These are phyloP conservation scores for Ectropis crepuscularia DNA, from an alignment of 2,888 invertebrate species.

Conservation along the genomic window DNA sequence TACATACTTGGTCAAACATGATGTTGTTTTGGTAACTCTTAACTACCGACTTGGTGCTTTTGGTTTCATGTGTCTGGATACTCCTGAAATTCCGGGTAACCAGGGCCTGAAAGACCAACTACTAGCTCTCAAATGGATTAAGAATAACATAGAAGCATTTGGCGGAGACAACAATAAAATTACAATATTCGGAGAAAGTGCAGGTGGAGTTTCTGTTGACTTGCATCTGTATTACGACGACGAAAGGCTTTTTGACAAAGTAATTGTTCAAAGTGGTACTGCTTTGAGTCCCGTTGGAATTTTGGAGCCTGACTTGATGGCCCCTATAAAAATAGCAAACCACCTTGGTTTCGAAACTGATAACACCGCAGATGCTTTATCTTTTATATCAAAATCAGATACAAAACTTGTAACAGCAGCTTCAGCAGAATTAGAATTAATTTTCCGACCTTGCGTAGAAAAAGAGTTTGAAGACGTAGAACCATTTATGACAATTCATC, in stretches of 20 bases:
- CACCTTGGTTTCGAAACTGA: conserved; percentile 48
- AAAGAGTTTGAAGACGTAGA: conserved; percentile 34
- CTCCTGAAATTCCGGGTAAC: conserved; percentile 53
- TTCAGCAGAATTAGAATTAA: conserved; percentile 20
- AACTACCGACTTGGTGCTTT: conserved; percentile 46
- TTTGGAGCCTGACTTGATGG: conserved; percentile 37
- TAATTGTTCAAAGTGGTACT: conserved; percentile 52
- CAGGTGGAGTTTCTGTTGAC: conserved; percentile 48
- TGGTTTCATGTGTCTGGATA: conserved; percentile 34
- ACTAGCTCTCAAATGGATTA: conserved; percentile 52
- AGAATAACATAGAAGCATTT: conserved; percentile 51
- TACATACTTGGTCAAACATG: conserved; percentile 36
- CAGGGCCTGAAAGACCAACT: conserved; percentile 56
- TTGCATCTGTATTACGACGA: conserved; percentile 46
- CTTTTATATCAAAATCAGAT: conserved; percentile 40
- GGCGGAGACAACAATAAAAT: conserved; percentile 49
- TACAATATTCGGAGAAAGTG: conserved; percentile 52
- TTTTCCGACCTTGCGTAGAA: conserved; percentile 41
- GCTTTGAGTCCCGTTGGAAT: conserved; percentile 39
- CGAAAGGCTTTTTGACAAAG: conserved; percentile 48
- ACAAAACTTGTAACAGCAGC: conserved; percentile 30
- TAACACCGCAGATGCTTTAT: conserved; percentile 45
- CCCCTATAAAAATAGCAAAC: conserved; percentile 46
- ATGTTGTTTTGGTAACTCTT: conserved; percentile 49
- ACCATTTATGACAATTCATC: conserved; percentile 36